Evolutionary conservation across 2,797 vertebrate species (phyloP), one percentile per base, ranked within the genome.

Genomic region (Glyptemys insculpta): DNA sequence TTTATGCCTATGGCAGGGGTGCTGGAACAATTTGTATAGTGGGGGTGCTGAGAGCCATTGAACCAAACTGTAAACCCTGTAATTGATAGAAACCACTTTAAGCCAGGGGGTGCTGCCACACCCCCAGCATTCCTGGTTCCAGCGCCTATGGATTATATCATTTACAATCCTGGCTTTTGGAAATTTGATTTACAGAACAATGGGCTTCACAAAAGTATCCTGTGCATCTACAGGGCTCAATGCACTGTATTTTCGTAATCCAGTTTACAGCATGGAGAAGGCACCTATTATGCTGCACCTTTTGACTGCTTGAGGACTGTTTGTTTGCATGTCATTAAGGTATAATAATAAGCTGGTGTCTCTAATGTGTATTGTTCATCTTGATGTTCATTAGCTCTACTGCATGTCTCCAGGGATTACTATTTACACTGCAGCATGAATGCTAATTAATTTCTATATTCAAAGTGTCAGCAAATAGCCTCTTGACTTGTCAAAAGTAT

Each of bases 371-470:
- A 62, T 53, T 91, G 86, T 94, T 97, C 95, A 95, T 96, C 85
- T 96, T 74, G 88, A 68, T 94, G 85, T 88, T 95, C 81, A 90
- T 97, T 97, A 95, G 94, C 81, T 89, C 49, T 56, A 56, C 25
- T 84, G 41, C 21, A 78, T 5, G 49, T 18, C 83, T 96, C 78
- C 72, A 87, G 88, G 80, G 93, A 96, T 76, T 80, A 27, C 37
- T 97, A 79, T 95, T 91, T 85, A 93, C 44, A 80, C 25, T 92
- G 16, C n/a, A 68, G 76, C 65, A 52, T 82, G 92, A 97, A 96
- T 97, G 72, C 62, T 96, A 97, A 97, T 98, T 97, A 94, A 96
- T 97, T 94, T 97, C 91, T 94, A 72, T 89, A 94, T 91, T 97
- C 79, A 85, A 85, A 93, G 68, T 89, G 92, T 90, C 94, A 95